Conservation (phyloP, 2,797 vertebrate species). For the Dipus sagitta region DNA sequence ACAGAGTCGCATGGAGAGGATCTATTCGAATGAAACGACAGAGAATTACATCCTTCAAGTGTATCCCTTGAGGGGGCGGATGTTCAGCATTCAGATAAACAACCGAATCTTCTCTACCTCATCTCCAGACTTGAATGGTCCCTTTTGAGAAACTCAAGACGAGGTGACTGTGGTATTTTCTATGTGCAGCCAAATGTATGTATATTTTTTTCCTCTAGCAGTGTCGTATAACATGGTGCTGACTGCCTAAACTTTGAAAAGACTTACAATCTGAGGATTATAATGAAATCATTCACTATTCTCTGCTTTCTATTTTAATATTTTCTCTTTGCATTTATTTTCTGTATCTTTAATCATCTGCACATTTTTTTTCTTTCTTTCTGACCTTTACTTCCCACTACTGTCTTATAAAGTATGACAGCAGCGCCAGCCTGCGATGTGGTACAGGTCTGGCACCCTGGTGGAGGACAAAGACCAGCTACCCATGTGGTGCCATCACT, state of each 20-base stretch:
- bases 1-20: not conserved
- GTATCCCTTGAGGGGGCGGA: not conserved
- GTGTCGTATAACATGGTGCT: not conserved
- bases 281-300: slow-evolving; percentile 20
- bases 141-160: not conserved
- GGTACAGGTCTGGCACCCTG: not conserved
- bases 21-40: slow-evolving; percentile 23
- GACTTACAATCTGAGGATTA: not conserved
- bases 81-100: not conserved
- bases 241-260: not conserved
- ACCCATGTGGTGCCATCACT: not conserved
- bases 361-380: not conserved
- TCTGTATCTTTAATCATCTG: not conserved
- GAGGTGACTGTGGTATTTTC: not conserved
- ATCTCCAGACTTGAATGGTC: not conserved
- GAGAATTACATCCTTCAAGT: slow-evolving; percentile 18
- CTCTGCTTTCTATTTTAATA: slow-evolving; percentile 34
- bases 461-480: not conserved
- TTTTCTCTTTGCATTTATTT: slow-evolving; percentile 32
- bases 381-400: not conserved
- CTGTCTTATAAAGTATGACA: not conserved
- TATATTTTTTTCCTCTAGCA: not conserved
- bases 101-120: not conserved
- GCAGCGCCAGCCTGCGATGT: not conserved
- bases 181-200: not conserved